Base-by-base conservation (phyloP, 92 coral and sea anemone species). In the Virgularia gustaviana region DNA sequence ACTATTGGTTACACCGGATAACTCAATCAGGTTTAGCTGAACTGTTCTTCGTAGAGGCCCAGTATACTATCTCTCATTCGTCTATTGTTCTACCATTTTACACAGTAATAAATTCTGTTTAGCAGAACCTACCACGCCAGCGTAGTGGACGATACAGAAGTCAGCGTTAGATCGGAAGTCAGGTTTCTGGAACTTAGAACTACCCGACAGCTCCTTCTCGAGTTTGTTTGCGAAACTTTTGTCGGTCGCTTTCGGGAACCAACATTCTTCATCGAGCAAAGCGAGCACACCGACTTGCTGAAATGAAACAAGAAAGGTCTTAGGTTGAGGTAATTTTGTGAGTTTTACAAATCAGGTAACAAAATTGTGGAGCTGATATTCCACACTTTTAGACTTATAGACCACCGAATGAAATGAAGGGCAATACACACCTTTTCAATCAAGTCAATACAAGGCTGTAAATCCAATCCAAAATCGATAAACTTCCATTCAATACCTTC, bases 401-500 rank as follows among this genome's bases (percentile, higher is more conserved):
- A 43, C 3, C 67, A 60, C 33, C 3, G 33, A 59, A 39, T 59
- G n/a, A n/a, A n/a, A n/a, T n/a, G n/a, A n/a, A n/a, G n/a, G n/a
- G n/a, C 15, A 6, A 20, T 23, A 67, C 75, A n/a, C 45, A 90
- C 97, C 92, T 86, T 84, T 49, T 92, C 96, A 9, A 92, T 73
- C 49, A 92, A 76, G 51, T 92, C 89, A 74, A 92, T 92, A 64
- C 98, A 92, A 2, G 98, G 98, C 79, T 92, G 98, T 73, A 92
- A 81, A 73, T 92, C 98, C 82, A 92, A 70, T 67, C 98, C 98
- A 92, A 92, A 92, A 90, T 92, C 97, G 72, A 92, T 92, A 77
- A 92, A 92, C 56, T 92, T 92, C 97, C 97, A 92, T 76, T 92
- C 97, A 72, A 92, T 92, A 20, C 97, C 97, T 61, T 92, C 97